phyloP scores from a whole-genome alignment of 2,888 invertebrate genomes.

The Mesorhabditis sp. region DNA sequence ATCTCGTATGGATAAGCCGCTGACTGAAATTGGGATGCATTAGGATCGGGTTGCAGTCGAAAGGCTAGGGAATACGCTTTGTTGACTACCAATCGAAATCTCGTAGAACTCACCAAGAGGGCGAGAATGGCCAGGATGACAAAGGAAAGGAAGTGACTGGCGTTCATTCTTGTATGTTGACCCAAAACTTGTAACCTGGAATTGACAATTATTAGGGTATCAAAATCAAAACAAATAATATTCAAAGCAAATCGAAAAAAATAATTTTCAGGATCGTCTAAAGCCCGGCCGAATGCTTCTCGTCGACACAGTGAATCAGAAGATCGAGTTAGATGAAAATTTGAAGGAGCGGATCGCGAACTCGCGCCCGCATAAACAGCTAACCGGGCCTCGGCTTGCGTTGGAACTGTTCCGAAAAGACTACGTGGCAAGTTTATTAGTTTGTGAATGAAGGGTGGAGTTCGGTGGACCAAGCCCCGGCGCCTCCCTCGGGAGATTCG shows the following conservation, averaged over 20 bases:
- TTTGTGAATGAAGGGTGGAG: neutral
- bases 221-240: neutral
- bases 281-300: slow-evolving; percentile 97
- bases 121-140: slow-evolving; percentile 21
- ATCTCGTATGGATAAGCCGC: neutral
- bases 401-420: slow-evolving; percentile 56
- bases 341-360: slow-evolving; percentile 81
- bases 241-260: neutral
- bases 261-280: slow-evolving; percentile 76
- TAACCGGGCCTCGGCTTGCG: slow-evolving; percentile 61
- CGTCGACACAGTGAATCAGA: slow-evolving; percentile 83
- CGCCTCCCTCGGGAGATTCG: too few species aligned
- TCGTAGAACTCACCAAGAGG: slow-evolving; percentile 20
- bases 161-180: slow-evolving; percentile 18
- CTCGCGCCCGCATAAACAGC: slow-evolving; percentile 77
- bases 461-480: too few species aligned
- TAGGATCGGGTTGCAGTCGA: neutral
- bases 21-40: neutral
- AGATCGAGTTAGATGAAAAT: slow-evolving; percentile 87
- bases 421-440: slow-evolving; percentile 48
- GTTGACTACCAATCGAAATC: neutral
- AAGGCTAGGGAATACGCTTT: neutral
- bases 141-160: slow-evolving; percentile 16
- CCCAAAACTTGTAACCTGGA: neutral
- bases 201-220: neutral